Base-by-base conservation (phyloP, 2,113 vertebrate genomes). In the Megaceryle torquata region DNA sequence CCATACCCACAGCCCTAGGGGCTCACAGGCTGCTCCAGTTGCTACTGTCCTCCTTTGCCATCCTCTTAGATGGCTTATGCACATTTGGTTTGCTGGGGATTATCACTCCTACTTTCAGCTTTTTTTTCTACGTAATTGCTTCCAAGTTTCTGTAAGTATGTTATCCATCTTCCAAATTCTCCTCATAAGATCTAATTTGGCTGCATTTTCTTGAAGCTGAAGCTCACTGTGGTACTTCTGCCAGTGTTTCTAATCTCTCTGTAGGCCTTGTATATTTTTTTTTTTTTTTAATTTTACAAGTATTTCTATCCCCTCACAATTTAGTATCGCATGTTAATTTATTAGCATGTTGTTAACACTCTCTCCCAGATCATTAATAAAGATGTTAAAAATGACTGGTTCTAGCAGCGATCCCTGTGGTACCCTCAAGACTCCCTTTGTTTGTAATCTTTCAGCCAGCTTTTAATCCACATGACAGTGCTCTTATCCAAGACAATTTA, bases 281-380 rank as follows among this genome's bases (percentile, higher is more conserved):
- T 63, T 46, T 50, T 53, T 11, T 15, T 41, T 7, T 37, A 37
- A 39, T 24, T 28, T 80, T 84, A 11, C 51, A 86, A 90, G 80
- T 76, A 75, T 80, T 93, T 94, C 74, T 88, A 89, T 91, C 78
- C 85, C 95, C 89, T 97, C 37, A 57, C 57, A 95, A 93, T 85
- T 97, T 87, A 86, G 95, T 56, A 93, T 87, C 83, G 91, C 95
- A 84, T 39, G n/a, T 84, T 95, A 96, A 97, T 97, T 97, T 96
- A 97, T 97, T 97, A 97, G 88, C 53, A 11, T 76, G 95, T 39
- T 60, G 94, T 95, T 97, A 90, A 97, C 76, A 81, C 69, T 75
- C 39, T 92, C 68, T 97, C 97, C 94, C 96, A 95, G 91, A 94
- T 97, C 97, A 96, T 97, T 98, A 98, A 98, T 97, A 92, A 97